Evolutionary conservation across 2,113 vertebrate genomes (phyloP), one percentile per base, ranked within the genome.

Genomic region (Apodemus speciosus): DNA sequence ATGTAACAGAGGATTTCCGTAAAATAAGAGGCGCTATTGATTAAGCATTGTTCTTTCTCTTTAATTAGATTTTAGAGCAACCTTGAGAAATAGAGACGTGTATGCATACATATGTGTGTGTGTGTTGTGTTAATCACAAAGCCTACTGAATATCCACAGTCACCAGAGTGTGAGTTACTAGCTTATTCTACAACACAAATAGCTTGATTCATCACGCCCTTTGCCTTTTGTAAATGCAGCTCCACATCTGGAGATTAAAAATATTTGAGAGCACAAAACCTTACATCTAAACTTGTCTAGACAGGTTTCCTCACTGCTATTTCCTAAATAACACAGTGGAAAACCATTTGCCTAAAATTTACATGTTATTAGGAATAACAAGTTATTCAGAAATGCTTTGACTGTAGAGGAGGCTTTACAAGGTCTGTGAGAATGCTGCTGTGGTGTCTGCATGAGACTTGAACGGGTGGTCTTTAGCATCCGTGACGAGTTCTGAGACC

Each of bases 111-210:
- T 25, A 14, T 21, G 9, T 71, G 4, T 14, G 15, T 56, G 21
- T n/a, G 16, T 69, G 68, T n/a, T 64, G 6, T 38, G n/a, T 7
- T 7, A 77, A 62, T 76, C 75, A 49, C 23, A 86, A 87, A 72
- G 25, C 15, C 11, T 68, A 77, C 27, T 43, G 71, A 88, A 64
- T 84, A 60, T 58, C 21, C 43, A 3, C 35, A 69, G 20, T 62
- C 72, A 85, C 35, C 62, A 79, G 40, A 64, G 0, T 30, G 1
- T 75, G 84, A 64, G 81, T 88, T 71, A 40, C 92, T 14, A 14
- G 53, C 56, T 93, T 88, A n/a, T 43, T 90, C 43, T 85, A 90
- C 15, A 40, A 40, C 14, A 85, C 11, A 2, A 90, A 86, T 88
- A 83, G 93, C 64, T 14, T 6, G 46, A 1, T 91, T 89, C 30